Percentiles rank a stretch among this genome's conserved stretches.
phyloP scores from a whole-genome alignment of 2,888 invertebrate genomes.

The Lycaena phlaeas region DNA sequence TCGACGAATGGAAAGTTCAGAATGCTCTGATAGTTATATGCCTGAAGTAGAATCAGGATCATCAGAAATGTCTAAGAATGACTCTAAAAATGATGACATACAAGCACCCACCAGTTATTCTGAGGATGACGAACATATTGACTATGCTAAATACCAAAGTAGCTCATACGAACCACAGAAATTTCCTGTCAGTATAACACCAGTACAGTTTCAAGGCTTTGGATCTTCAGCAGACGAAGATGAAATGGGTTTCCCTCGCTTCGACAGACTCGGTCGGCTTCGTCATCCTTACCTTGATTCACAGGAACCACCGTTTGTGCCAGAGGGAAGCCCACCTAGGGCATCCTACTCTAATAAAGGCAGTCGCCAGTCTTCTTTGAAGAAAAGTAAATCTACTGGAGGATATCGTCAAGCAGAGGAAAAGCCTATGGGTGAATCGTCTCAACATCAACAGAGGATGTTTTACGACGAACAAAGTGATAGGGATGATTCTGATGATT shows the following conservation, averaged over 20 bases:
- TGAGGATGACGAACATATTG: conserved; percentile 70
- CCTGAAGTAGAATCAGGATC: conserved; percentile 77
- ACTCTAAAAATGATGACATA: conserved; percentile 52
- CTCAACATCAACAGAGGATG: conserved; percentile 45
- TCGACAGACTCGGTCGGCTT: conserved; percentile 73
- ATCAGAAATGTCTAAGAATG: conserved; percentile 73
- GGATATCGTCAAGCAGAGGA: conserved; percentile 52
- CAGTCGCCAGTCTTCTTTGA: conserved; percentile 64
- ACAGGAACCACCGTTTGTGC: conserved; percentile 57
- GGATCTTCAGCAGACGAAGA: conserved; percentile 77
- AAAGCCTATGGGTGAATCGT: conserved; percentile 43
- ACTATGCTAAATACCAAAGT: conserved; percentile 57
- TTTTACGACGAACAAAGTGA: conserved; percentile 60
- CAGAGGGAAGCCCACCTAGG: conserved; percentile 65
- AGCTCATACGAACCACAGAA: conserved; percentile 57
- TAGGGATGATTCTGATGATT: conserved; percentile 64
- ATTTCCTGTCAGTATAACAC: conserved; percentile 59
- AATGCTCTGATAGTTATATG: conserved; percentile 79
- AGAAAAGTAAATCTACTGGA: conserved; percentile 47
- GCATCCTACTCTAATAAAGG: conserved; percentile 60
- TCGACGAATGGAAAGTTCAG: conserved; percentile 75
- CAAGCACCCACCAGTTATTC: conserved; percentile 60
- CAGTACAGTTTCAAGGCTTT: conserved; percentile 73
- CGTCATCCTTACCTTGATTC: conserved; percentile 67
- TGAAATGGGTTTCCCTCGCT: conserved; percentile 77